These are phyloP conservation scores for Lemur catta DNA, from an alignment of 2,797 vertebrate species.

Conservation along the genomic window DNA sequence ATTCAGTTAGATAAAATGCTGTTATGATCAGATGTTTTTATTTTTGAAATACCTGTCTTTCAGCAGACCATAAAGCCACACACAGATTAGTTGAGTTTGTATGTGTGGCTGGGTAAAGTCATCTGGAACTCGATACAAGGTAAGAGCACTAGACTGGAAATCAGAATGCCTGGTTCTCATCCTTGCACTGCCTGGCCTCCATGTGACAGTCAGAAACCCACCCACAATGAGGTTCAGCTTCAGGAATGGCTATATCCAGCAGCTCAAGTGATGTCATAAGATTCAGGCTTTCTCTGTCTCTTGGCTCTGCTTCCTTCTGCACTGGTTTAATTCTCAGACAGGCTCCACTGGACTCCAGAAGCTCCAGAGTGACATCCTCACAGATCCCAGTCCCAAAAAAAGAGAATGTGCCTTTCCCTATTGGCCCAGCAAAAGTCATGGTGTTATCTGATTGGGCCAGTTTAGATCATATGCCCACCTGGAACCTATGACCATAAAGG, in stretches of 20 bases:
- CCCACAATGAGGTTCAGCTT: background rate
- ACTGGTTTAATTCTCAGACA: background rate
- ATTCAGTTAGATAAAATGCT: background rate
- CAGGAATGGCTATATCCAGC: background rate
- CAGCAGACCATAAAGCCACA: background rate
- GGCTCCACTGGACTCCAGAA: background rate
- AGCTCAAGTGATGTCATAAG: background rate
- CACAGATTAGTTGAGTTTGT: background rate
- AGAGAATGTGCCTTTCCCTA: background rate
- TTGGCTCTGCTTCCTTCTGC: background rate
- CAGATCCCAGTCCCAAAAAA: background rate
- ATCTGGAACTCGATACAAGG: background rate
- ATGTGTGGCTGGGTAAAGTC: background rate
- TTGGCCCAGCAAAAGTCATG: background rate
- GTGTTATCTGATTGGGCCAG: background rate
- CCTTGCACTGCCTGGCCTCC: background rate
- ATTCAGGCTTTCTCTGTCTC: background rate
- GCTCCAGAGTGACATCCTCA: background rate
- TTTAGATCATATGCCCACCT: background rate
- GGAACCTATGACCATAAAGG: background rate
- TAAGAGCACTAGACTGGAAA: background rate
- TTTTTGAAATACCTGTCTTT: constrained; percentile 3
- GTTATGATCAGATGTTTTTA: constrained; percentile 37
- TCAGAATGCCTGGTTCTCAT: background rate
- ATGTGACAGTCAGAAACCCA: background rate